Evolutionary conservation across 2,113 vertebrate genomes (phyloP), one percentile per base, ranked within the genome.

Genomic region (Alces alces): DNA sequence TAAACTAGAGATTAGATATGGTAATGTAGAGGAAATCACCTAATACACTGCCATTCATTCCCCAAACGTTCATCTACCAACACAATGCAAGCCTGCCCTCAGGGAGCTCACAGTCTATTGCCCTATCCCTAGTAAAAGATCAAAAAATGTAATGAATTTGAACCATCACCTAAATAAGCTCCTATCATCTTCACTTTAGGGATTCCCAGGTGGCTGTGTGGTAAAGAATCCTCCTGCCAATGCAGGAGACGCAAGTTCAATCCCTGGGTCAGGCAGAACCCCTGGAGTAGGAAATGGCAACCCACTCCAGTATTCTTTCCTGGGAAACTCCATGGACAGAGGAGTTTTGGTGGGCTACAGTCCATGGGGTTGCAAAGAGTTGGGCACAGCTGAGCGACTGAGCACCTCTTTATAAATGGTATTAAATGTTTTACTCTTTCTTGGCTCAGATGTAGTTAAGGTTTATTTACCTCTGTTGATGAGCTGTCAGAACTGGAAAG

Each of bases 401-500:
- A 73, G 36, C n/a, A 73, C 19, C 17, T 73, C 50, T 85, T 88
- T 52, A 45, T 7, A 12, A 36, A 2, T 3, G 27, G 78, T 50
- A 50, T 17, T 73, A 82, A 79, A 33, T 55, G 27, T n/a, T 76
- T 90, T 21, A 16, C 54, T 88, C 3, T 36, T 28, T 80, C 25
- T 61, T 36, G 66, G 83, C 70, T 96, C 60, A 16, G 36, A 86
- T 23, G 4, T 91, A 57, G 58, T 94, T 78, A 30, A 93, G 86
- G 70, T 61, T 97, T 97, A 92, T 95, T 92, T 95, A 30, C 64
- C 58, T 84, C 83, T 91, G 86, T 95, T 95, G 78, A 86, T 89
- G 89, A 82, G 89, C 36, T 89, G 36, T 97, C 21, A 45, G 61
- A 80, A 93, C 86, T 82, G 88, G n/a, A 94, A 55, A 89, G 50